These are phyloP conservation scores for Margarornis squamiger DNA, from an alignment of 2,797 vertebrate species.

Conservation along the genomic window DNA sequence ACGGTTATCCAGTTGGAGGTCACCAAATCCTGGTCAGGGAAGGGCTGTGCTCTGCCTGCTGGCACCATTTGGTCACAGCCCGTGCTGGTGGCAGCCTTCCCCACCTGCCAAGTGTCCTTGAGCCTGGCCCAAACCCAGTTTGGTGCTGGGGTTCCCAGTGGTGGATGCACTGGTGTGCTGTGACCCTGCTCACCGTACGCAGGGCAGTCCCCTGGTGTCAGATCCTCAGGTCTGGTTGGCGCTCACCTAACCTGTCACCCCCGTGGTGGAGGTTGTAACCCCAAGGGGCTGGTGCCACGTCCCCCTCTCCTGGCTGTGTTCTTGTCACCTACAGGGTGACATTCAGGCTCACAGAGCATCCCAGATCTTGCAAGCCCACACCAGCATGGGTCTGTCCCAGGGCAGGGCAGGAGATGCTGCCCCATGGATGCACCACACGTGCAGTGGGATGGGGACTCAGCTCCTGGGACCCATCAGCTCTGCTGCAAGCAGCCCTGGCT, in stretches of 20 bases:
- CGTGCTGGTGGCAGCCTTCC: neutral
- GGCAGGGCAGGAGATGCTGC: neutral
- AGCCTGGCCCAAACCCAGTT: neutral
- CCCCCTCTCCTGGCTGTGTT: neutral
- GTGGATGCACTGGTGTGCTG: fast-evolving
- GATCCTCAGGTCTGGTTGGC: fast-evolving
- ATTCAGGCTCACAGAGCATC: neutral
- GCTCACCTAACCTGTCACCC: too few species aligned
- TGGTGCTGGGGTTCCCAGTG: neutral
- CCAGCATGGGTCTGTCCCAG: neutral
- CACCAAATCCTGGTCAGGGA: neutral
- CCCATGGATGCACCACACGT: neutral
- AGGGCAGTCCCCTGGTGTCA: neutral
- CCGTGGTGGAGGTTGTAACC: fast-evolving
- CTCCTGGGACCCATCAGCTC: neutral
- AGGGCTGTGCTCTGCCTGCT: neutral
- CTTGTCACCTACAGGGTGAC: neutral
- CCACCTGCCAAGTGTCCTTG: neutral
- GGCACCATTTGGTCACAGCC: neutral
- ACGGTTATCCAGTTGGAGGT: fast-evolving
- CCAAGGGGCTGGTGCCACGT: neutral
- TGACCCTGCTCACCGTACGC: fast-evolving
- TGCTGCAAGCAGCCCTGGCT: neutral
- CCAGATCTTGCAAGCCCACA: neutral
- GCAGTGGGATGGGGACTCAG: neutral